Conservation (phyloP, 2,113 vertebrate species). For the Proterorhinus semilunaris region DNA sequence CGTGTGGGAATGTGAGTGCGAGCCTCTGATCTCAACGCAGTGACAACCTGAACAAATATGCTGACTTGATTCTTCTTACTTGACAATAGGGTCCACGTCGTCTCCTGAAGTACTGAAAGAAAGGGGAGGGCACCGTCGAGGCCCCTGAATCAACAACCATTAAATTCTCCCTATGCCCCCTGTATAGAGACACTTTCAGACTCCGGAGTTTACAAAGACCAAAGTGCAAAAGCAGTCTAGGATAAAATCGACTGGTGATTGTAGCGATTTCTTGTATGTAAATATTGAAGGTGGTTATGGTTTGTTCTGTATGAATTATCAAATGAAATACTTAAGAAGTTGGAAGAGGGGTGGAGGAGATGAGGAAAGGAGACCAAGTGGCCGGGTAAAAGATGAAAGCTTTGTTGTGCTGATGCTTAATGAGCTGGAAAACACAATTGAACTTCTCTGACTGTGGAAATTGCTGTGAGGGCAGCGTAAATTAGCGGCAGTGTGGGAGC, state of each 20-base stretch:
- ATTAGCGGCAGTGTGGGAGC: constrained; percentile 79
- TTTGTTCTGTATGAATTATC: neutral
- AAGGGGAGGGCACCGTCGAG: constrained; percentile 71
- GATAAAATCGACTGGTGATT: constrained; percentile 22
- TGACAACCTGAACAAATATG: constrained; percentile 80
- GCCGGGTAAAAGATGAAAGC: constrained; percentile 75
- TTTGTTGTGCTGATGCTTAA: constrained; percentile 80
- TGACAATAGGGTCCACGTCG: constrained; percentile 78
- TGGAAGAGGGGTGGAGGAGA: constrained; percentile 53
- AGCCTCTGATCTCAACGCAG: constrained; percentile 63
- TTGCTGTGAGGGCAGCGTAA: constrained; percentile 82
- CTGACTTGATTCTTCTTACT: constrained; percentile 75
- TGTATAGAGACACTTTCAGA: constrained; percentile 37
- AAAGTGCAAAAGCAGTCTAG: constrained; percentile 44
- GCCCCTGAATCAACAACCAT: constrained; percentile 82
- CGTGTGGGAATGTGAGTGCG: constrained; percentile 58
- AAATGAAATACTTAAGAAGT: constrained; percentile 42
- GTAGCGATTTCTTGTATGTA: neutral
- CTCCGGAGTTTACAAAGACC: constrained; percentile 7
- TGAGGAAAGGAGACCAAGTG: constrained; percentile 43
- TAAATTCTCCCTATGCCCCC: constrained; percentile 66
- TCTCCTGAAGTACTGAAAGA: constrained; percentile 72
- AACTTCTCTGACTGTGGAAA: constrained; percentile 84
- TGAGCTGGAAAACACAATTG: constrained; percentile 87
- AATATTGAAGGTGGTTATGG: neutral